These are phyloP conservation scores for Hemicrepidius hirtus DNA, from an alignment of 2,888 invertebrate genomes.

Conservation along the genomic window DNA sequence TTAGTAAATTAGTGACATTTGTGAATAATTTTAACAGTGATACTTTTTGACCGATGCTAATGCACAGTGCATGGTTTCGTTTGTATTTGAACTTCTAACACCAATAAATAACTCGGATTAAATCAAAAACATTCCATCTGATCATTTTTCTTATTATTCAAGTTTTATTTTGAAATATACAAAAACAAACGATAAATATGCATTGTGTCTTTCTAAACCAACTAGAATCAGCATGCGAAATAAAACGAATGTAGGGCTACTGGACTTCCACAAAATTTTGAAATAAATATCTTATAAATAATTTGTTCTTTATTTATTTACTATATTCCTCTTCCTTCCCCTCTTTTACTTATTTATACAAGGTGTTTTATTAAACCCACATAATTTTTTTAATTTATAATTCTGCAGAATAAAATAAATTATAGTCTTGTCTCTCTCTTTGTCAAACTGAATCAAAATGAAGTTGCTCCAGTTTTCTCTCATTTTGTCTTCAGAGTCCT, in stretches of 20 bases:
- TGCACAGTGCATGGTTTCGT: constrained; percentile 57
- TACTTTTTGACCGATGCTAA: constrained; percentile 56
- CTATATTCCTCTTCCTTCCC: background rate
- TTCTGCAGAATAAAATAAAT: too few relatives aligned
- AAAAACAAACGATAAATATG: constrained; percentile 55
- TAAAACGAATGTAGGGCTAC: constrained; percentile 71
- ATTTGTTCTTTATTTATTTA: constrained; percentile 16
- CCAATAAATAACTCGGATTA: constrained; percentile 38
- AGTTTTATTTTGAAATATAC: constrained; percentile 13
- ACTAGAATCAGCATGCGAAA: constrained; percentile 70
- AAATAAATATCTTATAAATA: constrained; percentile 72
- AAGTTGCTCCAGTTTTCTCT: too few relatives aligned
- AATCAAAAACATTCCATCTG: constrained; percentile 58
- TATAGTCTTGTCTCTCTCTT: too few relatives aligned
- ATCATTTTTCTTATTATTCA: constrained; percentile 20
- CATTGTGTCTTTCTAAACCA: constrained; percentile 61
- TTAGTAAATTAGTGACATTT: constrained; percentile 69
- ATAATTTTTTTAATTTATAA: too few relatives aligned
- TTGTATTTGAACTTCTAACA: constrained; percentile 36
- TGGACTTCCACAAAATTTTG: constrained; percentile 73
- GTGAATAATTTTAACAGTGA: constrained; percentile 70
- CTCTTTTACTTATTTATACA: too few relatives aligned
- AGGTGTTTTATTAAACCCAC: too few relatives aligned
- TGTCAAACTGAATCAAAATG: too few relatives aligned
- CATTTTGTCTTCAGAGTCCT: too few relatives aligned